Evolutionary conservation across 2,113 vertebrate genomes (phyloP), one percentile per base, ranked within the genome.

Genomic region (Rhinogobius similis): DNA sequence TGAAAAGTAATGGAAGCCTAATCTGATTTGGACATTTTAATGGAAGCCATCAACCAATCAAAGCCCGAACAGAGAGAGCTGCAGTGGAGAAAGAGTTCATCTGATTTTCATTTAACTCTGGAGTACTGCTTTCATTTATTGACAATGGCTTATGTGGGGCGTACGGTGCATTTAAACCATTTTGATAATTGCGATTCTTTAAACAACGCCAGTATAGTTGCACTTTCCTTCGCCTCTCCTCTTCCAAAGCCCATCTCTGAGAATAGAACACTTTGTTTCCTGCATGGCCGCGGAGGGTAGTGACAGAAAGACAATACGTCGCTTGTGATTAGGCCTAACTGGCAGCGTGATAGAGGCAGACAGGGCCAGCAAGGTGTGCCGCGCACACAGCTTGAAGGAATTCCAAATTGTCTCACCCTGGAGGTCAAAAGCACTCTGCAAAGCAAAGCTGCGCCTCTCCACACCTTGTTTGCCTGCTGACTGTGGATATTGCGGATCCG

Each of bases 401-500:
- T 73, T 86, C 76, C 79, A 79, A 88, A 90, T 86, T 83, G 82
- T 86, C 86, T 89, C 88, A 88, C 87, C 86, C 85, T 82, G 65
- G 88, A 93, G 92, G 92, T 93, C 91, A 89, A 85, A 84, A 80
- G 76, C 79, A 91, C 86, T 82, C 81, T 82, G 79, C 36, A 63
- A 87, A 90, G 84, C 84, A 90, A 89, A 90, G 84, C 74, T 82
- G 29, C 58, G 20, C 58, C 43, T 65, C 29, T 48, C 64, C 75
- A 64, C 70, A 38, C 29, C 78, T 79, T 89, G 87, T 90, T 91
- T 90, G 85, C 82, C 82, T 91, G 91, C 91, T 93, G 92, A 94
- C 87, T 91, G 88, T 87, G 89, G 82, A 88, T 76, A 83, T 87
- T 91, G 86, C 78, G 82, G 85, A 87, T 90, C 81, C 67, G 72